Conservation (phyloP, 2,113 vertebrate genomes). For the Ondatra zibethicus region DNA sequence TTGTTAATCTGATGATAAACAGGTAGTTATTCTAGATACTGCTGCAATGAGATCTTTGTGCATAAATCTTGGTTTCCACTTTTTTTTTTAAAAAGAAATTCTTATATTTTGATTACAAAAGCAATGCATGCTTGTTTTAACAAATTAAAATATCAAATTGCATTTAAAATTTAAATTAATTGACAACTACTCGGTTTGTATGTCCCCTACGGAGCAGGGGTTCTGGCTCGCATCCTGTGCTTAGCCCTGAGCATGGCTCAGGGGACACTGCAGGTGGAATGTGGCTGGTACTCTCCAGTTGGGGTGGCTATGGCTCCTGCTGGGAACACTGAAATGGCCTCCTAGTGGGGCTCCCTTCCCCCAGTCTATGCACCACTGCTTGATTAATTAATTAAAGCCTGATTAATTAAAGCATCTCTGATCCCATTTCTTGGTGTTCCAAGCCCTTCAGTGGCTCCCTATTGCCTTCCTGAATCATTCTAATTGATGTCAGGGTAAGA, state of each 20-base stretch:
- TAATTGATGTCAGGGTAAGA: neutral
- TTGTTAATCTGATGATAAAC: neutral
- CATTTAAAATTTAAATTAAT: constrained; percentile 70
- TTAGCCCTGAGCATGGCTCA: neutral
- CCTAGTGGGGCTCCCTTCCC: neutral
- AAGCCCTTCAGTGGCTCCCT: neutral
- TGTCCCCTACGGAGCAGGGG: neutral
- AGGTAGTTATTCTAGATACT: constrained; percentile 9
- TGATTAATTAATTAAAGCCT: constrained; percentile 17
- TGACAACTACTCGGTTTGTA: constrained; percentile 16
- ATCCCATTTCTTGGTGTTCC: neutral
- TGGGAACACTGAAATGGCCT: neutral
- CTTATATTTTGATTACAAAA: constrained; percentile 55
- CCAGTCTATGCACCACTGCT: neutral
- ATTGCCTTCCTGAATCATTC: neutral
- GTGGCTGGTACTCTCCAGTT: neutral
- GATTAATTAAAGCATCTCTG: neutral
- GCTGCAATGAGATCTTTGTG: neutral
- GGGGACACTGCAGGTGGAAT: neutral
- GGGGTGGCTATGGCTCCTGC: neutral
- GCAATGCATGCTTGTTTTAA: constrained; percentile 50
- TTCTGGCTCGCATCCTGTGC: neutral
- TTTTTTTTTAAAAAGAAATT: neutral
- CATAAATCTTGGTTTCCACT: constrained; percentile 35
- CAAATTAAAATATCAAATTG: constrained; percentile 57